A percentile compares a stretch with the other conserved stretches of the same genome.
Conservation (phyloP, 2,888 invertebrate species). For the Cheilosia pagana region DNA sequence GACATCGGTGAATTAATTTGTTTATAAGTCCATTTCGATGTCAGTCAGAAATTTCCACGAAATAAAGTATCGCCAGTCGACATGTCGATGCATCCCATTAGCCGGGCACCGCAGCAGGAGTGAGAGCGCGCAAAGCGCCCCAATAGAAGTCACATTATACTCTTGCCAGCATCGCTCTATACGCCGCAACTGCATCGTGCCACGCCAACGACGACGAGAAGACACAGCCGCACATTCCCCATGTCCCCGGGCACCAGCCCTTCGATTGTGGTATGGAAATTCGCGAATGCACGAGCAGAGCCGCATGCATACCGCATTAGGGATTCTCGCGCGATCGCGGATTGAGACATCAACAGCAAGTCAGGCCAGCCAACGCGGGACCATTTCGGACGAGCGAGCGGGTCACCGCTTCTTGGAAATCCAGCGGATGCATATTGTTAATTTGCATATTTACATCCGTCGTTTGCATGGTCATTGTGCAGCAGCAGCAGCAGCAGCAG, state of each 20-base stretch:
- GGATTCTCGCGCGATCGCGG: constrained; percentile 72
- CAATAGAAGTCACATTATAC: constrained; percentile 73
- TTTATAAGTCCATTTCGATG: constrained; percentile 77
- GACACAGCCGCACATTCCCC: constrained; percentile 74
- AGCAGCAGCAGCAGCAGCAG: constrained; percentile 15
- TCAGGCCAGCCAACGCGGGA: constrained; percentile 60
- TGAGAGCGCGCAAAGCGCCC: constrained; percentile 68
- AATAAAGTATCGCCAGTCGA: constrained; percentile 76
- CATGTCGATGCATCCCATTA: constrained; percentile 75
- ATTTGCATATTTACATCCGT: constrained; percentile 75
- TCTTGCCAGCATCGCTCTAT: constrained; percentile 51
- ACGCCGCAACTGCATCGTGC: constrained; percentile 53
- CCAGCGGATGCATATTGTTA: constrained; percentile 74
- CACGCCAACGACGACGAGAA: constrained; percentile 42
- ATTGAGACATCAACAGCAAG: constrained; percentile 73
- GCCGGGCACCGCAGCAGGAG: constrained; percentile 45
- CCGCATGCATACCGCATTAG: constrained; percentile 68
- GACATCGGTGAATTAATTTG: constrained; percentile 77
- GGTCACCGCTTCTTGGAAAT: constrained; percentile 72
- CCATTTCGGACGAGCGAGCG: constrained; percentile 48
- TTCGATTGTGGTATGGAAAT: constrained; percentile 82
- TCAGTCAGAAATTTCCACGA: constrained; percentile 77
- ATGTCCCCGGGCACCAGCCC: constrained; percentile 29
- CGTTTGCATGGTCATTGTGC: constrained; percentile 74
- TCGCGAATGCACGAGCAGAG: constrained; percentile 78